A percentile compares a stretch with the other conserved stretches of the same genome.
These are phyloP conservation scores for Chrysolina oricalcia DNA, from an alignment of 2,888 invertebrate genomes.

Conservation along the genomic window DNA sequence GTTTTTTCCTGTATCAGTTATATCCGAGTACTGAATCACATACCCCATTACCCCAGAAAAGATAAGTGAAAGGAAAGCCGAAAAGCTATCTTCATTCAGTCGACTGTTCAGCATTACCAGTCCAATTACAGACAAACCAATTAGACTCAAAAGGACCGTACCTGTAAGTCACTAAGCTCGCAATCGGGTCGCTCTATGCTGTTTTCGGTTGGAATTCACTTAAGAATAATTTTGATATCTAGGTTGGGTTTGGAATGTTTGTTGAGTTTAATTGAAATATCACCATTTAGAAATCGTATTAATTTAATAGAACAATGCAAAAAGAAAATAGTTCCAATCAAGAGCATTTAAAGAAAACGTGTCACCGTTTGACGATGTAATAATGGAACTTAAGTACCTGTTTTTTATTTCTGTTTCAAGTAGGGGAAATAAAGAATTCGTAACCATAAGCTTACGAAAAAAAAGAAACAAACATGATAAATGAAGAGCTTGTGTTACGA, in stretches of 20 bases:
- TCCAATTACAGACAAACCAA: slow-evolving; percentile 61
- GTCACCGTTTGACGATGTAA: too few relatives aligned
- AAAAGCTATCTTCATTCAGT: slow-evolving; percentile 60
- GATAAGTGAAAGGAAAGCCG: slow-evolving; percentile 59
- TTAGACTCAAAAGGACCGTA: slow-evolving; percentile 59
- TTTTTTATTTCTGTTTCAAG: too few relatives aligned
- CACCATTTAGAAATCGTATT: background rate
- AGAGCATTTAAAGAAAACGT: too few relatives aligned
- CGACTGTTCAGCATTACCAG: slow-evolving; percentile 57
- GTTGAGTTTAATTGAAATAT: slow-evolving; percentile 27
- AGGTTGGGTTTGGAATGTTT: slow-evolving; percentile 31
- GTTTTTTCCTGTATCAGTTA: slow-evolving; percentile 49
- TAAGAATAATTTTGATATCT: slow-evolving; percentile 45
- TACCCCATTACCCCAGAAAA: slow-evolving; percentile 58
- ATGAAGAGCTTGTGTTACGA: too few relatives aligned
- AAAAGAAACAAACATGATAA: too few relatives aligned
- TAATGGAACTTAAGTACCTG: too few relatives aligned
- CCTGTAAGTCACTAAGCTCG: slow-evolving; percentile 56
- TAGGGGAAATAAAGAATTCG: too few relatives aligned
- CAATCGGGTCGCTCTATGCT: slow-evolving; percentile 53
- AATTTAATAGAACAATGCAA: too few relatives aligned
- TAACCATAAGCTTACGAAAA: too few relatives aligned
- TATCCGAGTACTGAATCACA: slow-evolving; percentile 56
- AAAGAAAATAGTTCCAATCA: too few relatives aligned
- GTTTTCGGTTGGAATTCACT: slow-evolving; percentile 49